These are phyloP conservation scores for Glyptemys insculpta DNA, from an alignment of 2,797 vertebrate species.

Conservation along the genomic window DNA sequence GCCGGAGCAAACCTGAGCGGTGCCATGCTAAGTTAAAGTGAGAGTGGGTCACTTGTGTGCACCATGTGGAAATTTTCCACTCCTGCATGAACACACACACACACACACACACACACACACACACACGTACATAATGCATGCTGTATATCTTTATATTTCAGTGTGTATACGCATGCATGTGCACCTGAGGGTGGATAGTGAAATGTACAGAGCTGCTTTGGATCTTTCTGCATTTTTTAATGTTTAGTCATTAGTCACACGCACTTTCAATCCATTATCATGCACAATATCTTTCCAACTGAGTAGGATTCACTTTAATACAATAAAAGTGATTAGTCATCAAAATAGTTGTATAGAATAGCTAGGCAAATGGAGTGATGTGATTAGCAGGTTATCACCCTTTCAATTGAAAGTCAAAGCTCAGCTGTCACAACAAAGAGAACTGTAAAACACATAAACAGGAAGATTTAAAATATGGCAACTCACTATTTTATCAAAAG, in stretches of 20 bases:
- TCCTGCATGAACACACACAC: neutral
- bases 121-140: too few relatives aligned
- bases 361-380: constrained; percentile 60
- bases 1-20: neutral
- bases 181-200: neutral
- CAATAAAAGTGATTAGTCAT: constrained; percentile 67
- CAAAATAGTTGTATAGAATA: constrained; percentile 65
- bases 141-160: neutral
- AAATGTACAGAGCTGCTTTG: neutral
- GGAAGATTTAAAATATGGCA: neutral
- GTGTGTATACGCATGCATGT: neutral
- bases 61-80: neutral
- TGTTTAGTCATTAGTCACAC: constrained; percentile 7
- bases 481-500: neutral
- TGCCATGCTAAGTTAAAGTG: neutral
- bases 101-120: neutral
- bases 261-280: constrained; percentile 53
- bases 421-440: constrained; percentile 54
- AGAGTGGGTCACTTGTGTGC: neutral
- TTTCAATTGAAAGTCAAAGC: constrained; percentile 47
- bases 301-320: constrained; percentile 70
- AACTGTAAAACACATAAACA: neutral
- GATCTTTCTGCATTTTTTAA: constrained; percentile 8
- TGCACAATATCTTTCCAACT: constrained; percentile 8
- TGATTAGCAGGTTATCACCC: constrained; percentile 52